Evolutionary conservation across 2,888 invertebrate species (phyloP).

Genomic region (Monoplex corrugatus): DNA sequence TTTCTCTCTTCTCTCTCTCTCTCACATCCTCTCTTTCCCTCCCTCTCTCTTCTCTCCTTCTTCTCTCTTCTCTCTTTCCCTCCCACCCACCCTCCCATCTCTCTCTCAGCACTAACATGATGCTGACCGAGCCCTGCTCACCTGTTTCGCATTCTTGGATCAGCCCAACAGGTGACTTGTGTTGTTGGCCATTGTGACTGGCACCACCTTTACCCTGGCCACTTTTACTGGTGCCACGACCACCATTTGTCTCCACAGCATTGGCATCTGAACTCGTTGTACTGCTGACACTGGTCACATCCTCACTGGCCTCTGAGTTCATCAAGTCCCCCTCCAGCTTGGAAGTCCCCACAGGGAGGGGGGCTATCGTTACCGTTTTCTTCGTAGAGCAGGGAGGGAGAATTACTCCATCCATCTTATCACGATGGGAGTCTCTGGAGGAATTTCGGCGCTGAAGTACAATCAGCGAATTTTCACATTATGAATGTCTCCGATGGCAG

Average conservation of each 20-base stretch:
- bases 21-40: not conserved
- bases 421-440: not conserved
- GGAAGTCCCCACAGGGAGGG: not conserved
- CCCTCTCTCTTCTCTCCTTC: not conserved
- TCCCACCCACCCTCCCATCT: not conserved
- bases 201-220: too few relatives aligned
- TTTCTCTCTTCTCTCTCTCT: too few relatives aligned
- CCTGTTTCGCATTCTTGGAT: too few relatives aligned
- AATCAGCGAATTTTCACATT: not conserved
- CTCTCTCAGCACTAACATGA: not conserved
- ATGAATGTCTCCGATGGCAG: not conserved
- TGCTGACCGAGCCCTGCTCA: not conserved
- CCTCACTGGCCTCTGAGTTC: not conserved
- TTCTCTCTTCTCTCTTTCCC: not conserved
- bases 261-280: not conserved
- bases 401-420: not conserved
- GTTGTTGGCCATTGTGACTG: not conserved
- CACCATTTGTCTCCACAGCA: not conserved
- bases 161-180: too few relatives aligned
- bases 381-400: not conserved
- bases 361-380: slow-evolving; percentile 4
- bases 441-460: not conserved
- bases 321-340: not conserved
- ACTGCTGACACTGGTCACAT: not conserved
- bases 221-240: not conserved